These are phyloP conservation scores for Sussaba pulchella DNA, from an alignment of 2,888 invertebrate genomes.

Conservation along the genomic window DNA sequence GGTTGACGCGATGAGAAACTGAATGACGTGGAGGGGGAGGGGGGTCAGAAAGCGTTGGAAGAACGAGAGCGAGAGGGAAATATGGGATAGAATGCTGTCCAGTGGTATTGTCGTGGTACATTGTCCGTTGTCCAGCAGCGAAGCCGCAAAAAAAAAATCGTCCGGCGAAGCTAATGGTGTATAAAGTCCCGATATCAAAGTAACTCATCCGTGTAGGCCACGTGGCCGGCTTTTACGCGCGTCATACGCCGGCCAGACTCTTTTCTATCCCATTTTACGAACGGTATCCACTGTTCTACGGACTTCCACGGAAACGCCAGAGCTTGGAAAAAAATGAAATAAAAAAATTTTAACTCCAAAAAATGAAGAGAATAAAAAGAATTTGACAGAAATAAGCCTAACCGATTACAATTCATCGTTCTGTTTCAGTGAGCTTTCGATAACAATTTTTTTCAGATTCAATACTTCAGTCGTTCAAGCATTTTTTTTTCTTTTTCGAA, in stretches of 20 bases:
- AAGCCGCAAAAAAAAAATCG: conserved; percentile 82
- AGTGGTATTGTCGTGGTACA: conserved; percentile 81
- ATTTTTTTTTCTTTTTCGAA: not conserved
- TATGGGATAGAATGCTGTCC: conserved; percentile 58
- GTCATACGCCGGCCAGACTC: conserved; percentile 33
- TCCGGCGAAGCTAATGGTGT: conserved; percentile 80
- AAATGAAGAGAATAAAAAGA: conserved; percentile 14
- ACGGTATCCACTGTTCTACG: conserved; percentile 52
- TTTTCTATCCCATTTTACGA: conserved; percentile 49
- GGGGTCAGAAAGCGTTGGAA: conserved; percentile 34
- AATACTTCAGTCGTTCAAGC: not conserved
- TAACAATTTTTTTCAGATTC: conserved; percentile 22
- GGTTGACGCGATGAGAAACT: conserved; percentile 42
- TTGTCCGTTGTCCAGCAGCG: conserved; percentile 76
- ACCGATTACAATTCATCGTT: conserved; percentile 47
- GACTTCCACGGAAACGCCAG: conserved; percentile 15
- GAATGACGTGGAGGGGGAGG: conserved; percentile 50
- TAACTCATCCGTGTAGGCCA: conserved; percentile 72
- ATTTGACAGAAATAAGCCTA: conserved; percentile 15
- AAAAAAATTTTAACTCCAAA: conserved; percentile 27
- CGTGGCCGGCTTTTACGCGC: conserved; percentile 35
- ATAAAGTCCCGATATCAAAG: conserved; percentile 83
- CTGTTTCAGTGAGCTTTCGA: conserved; percentile 47
- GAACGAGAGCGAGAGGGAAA: conserved; percentile 43
- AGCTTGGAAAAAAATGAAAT: conserved; percentile 23